Evolutionary conservation across 2,888 invertebrate genomes (phyloP).

Genomic region (Coleophora deauratella): DNA sequence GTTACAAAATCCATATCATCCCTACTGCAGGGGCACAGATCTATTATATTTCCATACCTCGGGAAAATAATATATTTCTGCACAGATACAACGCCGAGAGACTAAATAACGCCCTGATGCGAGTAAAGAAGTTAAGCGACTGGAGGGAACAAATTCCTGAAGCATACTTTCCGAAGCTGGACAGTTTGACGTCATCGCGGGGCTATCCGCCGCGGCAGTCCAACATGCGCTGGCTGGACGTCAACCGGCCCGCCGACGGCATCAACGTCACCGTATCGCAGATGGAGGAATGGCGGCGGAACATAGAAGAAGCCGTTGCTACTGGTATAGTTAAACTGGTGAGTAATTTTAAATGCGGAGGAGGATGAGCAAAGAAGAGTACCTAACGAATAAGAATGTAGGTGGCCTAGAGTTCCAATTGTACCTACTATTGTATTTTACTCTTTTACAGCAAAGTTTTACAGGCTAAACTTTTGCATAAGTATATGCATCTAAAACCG

Average conservation of each 20-base stretch:
- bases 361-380: too few species aligned
- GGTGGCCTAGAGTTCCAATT: too few species aligned
- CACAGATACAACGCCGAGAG: conserved; percentile 85
- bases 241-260: conserved; percentile 78
- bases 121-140: conserved; percentile 78
- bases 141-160: conserved; percentile 81
- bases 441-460: too few species aligned
- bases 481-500: too few species aligned
- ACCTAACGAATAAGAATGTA: too few species aligned
- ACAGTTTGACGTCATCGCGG: conserved; percentile 80
- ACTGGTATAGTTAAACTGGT: conserved; percentile 77
- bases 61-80: too few species aligned
- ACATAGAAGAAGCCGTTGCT: conserved; percentile 83
- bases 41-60: too few species aligned
- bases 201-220: conserved; percentile 82
- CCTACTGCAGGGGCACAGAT: too few species aligned
- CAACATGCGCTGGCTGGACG: conserved; percentile 74
- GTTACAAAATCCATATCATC: too few species aligned
- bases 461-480: too few species aligned
- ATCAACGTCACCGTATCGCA: conserved; percentile 76
- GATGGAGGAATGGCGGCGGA: conserved; percentile 82
- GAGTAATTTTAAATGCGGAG: conserved; percentile 34
- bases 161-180: conserved; percentile 88
- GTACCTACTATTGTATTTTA: too few species aligned
- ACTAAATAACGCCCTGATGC: conserved; percentile 78